phyloP scores from a whole-genome alignment of 2,888 invertebrate species.

The Drepana falcataria region DNA sequence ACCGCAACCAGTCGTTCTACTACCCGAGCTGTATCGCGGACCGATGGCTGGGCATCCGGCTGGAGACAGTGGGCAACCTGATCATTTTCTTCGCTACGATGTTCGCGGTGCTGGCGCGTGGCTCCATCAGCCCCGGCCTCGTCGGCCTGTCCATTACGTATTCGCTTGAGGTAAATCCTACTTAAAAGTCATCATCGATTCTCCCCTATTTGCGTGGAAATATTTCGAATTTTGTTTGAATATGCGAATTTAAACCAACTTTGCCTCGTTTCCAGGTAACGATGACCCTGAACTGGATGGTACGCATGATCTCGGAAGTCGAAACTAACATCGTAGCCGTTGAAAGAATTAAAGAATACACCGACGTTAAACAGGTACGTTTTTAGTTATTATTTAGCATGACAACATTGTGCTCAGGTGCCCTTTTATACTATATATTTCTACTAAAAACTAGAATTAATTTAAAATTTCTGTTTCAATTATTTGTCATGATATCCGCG shows the following conservation, averaged over 20 bases:
- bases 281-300: conserved; percentile 92
- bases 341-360: conserved; percentile 93
- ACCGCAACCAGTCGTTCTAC: conserved; percentile 85
- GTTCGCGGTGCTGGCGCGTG: conserved; percentile 87
- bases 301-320: conserved; percentile 92
- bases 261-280: conserved; percentile 80
- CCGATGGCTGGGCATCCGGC: conserved; percentile 91
- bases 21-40: conserved; percentile 84
- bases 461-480: too few relatives aligned
- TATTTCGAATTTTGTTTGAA: too few relatives aligned
- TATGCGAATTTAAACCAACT: too few relatives aligned
- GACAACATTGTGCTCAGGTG: not conserved
- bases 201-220: too few relatives aligned
- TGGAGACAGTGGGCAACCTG: conserved; percentile 93
- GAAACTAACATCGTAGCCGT: conserved; percentile 95
- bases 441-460: too few relatives aligned
- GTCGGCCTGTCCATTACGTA: conserved; percentile 90
- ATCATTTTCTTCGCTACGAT: conserved; percentile 92
- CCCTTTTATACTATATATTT: too few relatives aligned
- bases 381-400: too few relatives aligned
- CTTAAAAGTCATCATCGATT: too few relatives aligned
- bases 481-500: too few relatives aligned
- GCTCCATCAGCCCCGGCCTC: conserved; percentile 81
- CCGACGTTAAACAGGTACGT: conserved; percentile 78
- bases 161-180: conserved; percentile 65